Percentiles rank a stretch among this genome's conserved stretches.
Evolutionary conservation across 1,140 invertebrate genomes (phyloP).

Genomic region (Meloidogyne hapla): DNA sequence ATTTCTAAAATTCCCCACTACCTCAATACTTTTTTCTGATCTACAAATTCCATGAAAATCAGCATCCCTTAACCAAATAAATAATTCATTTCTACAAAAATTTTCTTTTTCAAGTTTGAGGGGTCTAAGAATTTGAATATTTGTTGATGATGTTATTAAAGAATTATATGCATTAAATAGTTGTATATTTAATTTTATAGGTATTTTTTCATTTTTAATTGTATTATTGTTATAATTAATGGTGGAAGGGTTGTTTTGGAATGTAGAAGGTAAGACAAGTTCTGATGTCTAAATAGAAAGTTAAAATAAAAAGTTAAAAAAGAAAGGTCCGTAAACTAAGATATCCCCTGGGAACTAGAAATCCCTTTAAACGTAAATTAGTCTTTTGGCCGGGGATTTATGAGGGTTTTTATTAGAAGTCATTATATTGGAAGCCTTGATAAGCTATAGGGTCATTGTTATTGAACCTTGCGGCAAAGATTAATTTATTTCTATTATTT

Average conservation of each 20-base stretch:
- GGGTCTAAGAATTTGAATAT: not conserved
- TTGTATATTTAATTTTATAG: conserved; percentile 6
- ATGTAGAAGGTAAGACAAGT: not conserved
- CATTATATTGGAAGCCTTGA: too few relatives aligned
- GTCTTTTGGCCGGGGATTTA: too few relatives aligned
- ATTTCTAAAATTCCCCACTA: conserved; percentile 1
- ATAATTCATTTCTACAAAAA: conserved; percentile 28
- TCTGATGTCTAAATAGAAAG: not conserved
- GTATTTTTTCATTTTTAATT: not conserved
- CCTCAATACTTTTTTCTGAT: conserved; percentile 29
- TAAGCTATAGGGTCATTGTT: too few relatives aligned
- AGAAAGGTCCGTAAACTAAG: too few relatives aligned
- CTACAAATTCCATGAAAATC: conserved; percentile 31
- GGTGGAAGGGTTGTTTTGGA: not conserved
- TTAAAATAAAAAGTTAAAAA: not conserved
- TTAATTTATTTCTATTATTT: not conserved
- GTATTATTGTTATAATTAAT: not conserved
- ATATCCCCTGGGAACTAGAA: too few relatives aligned
- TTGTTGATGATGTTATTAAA: not conserved
- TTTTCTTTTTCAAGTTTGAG: not conserved
- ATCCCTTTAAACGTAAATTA: too few relatives aligned
- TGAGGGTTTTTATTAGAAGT: too few relatives aligned
- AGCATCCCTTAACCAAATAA: conserved; percentile 19
- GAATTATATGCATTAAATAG: conserved; percentile 3
- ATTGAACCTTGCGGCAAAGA: too few relatives aligned